Evolutionary conservation across 2,113 vertebrate genomes (phyloP).

Genomic region (Gnathochromis pfefferi): DNA sequence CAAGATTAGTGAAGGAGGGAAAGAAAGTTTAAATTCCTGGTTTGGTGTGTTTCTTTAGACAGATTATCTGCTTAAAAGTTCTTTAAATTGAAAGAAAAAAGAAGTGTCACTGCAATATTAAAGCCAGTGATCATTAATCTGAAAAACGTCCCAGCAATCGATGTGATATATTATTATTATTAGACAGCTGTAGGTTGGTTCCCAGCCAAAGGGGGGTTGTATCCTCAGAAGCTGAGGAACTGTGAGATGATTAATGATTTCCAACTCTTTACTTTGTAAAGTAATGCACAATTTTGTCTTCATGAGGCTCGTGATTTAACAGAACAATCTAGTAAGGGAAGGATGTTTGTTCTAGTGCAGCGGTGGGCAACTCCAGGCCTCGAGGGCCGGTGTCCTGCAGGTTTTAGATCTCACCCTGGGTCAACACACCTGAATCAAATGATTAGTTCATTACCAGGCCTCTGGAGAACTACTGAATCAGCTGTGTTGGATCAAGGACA

Average conservation of each 20-base stretch:
- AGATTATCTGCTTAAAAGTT: not conserved
- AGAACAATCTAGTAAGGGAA: not conserved
- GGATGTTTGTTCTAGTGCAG: not conserved
- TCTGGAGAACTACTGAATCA: accelerated
- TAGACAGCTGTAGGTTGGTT: not conserved
- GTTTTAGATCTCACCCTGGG: not conserved
- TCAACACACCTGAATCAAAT: not conserved
- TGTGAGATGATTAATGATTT: not conserved
- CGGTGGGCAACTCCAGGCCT: not conserved
- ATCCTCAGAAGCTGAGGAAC: not conserved
- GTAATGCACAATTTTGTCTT: not conserved
- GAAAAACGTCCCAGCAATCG: not conserved
- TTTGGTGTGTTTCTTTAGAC: not conserved
- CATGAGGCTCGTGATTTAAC: not conserved
- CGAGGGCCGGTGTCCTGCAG: not conserved
- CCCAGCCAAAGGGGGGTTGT: not conserved
- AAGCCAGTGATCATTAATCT: not conserved
- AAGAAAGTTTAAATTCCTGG: not conserved
- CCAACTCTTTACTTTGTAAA: not conserved
- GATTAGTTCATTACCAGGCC: not conserved
- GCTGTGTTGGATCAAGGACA: not conserved
- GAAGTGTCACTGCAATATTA: not conserved
- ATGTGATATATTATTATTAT: not conserved
- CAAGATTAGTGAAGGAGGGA: not conserved
- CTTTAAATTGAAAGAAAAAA: not conserved